Evolutionary conservation across 1,140 invertebrate genomes (phyloP).

Genomic region (Hycleus cichorii): DNA sequence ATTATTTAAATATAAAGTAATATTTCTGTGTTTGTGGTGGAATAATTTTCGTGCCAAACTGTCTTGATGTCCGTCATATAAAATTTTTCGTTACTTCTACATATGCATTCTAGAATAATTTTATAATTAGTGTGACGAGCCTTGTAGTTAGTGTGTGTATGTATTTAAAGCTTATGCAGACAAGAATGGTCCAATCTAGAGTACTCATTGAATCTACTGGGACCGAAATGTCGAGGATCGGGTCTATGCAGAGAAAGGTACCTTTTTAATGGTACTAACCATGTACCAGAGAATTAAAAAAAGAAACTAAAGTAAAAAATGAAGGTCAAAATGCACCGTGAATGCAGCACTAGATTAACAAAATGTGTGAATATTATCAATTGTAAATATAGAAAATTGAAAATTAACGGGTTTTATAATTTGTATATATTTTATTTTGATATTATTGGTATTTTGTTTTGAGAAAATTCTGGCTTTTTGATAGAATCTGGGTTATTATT

Average conservation of each 20-base stretch:
- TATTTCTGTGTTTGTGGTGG: no score
- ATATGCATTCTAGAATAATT: neutral
- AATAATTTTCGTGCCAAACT: conserved; percentile 3
- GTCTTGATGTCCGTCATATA: conserved; percentile 9
- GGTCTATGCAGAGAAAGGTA: conserved; percentile 43
- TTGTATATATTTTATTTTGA: conserved; percentile 1
- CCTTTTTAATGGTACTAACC: conserved; percentile 27
- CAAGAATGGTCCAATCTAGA: conserved; percentile 36
- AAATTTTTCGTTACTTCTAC: neutral
- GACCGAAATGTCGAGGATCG: conserved; percentile 35
- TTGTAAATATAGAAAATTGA: neutral
- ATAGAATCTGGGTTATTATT: conserved; percentile 1
- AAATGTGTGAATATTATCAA: neutral
- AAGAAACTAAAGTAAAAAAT: neutral
- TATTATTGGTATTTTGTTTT: neutral
- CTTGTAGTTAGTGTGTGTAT: conserved; percentile 27
- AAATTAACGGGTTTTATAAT: no score
- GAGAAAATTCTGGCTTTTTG: neutral
- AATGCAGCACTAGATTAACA: conserved; percentile 31
- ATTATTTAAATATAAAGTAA: no score
- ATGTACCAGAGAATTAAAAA: conserved; percentile 7
- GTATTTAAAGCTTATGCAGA: conserved; percentile 38
- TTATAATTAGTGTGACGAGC: neutral
- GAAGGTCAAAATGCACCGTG: conserved; percentile 25
- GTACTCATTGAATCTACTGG: conserved; percentile 33